Conservation (phyloP, 2,113 vertebrate species). For the Ptilonorhynchus violaceus region DNA sequence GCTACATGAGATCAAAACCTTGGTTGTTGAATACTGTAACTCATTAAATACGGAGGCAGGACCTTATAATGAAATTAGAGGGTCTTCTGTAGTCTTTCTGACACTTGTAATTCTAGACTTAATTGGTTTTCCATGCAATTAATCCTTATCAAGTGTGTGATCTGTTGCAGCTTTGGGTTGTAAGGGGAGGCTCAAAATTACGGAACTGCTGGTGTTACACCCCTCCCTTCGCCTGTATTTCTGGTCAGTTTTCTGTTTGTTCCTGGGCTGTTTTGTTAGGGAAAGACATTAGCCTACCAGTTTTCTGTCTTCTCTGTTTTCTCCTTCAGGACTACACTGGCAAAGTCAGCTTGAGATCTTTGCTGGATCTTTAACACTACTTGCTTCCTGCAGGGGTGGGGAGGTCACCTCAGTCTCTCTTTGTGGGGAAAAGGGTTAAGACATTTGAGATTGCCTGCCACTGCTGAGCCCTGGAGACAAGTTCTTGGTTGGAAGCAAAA, state of each 20-base stretch:
- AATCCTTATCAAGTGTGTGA: neutral
- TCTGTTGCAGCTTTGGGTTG: neutral
- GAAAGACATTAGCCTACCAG: neutral
- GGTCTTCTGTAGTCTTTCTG: neutral
- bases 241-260: neutral
- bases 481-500: slow-evolving; percentile 2
- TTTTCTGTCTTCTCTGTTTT: neutral
- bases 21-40: neutral
- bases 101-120: neutral
- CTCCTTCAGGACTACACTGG: neutral
- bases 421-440: neutral
- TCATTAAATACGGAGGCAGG: neutral
- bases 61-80: neutral
- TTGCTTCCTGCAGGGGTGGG: neutral
- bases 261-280: neutral
- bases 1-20: neutral
- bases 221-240: neutral
- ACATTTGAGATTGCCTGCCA: neutral
- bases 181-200: neutral
- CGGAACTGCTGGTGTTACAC: neutral
- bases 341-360: neutral
- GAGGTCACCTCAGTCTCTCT: neutral
- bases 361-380: neutral
- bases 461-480: neutral
- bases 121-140: neutral